Base-by-base conservation (phyloP, 2,888 invertebrate species). In the Augochlorella aurata region DNA sequence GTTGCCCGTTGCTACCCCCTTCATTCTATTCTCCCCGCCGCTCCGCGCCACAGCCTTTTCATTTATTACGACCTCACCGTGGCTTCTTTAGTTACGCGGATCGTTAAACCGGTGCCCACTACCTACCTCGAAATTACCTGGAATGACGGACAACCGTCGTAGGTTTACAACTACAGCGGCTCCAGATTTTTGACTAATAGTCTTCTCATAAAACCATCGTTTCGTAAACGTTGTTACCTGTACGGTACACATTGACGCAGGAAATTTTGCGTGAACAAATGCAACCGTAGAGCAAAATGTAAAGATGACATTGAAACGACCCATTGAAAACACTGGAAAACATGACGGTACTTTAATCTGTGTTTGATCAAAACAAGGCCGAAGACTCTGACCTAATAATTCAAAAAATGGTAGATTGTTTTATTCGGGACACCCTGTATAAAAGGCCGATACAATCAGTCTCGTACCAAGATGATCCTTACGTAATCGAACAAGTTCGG, bases 401-500 rank as follows among this genome's bases (percentile, higher is more conserved):
- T 5, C 5, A 38, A 7, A 38, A 38, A 38, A 38, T 38, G 24
- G 7, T 24, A 7, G 5, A 7, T 24, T 18, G 61, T 63, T 38
- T 29, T 14, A 9, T 18, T 63, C 3, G 14, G 24, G 16, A 45
- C 44, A 52, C 21, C 18, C 29, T 71, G 61, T 61, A 66, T 16
- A 47, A 74, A 69, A 18, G 21, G 49, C 2, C n/a, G 14, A 18
- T 65, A 61, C n/a, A 58, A 70, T 74, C 50, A 50, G 47, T 63
- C 65, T 47, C 24, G 58, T 12, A 49, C 58, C 66, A 74, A 69
- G 74, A 29, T 58, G 45, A 29, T 67, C 50, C 66, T 74, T 81
- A 52, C 70, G 70, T 81, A 81, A 81, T 66, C 50, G 63, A 44
- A 14, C 66, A 69, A 74, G 78, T 82, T 72, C 72, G 71, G 65